phyloP scores from a whole-genome alignment of 2,888 invertebrate genomes.

The Nematopogon swammerdamellus region DNA sequence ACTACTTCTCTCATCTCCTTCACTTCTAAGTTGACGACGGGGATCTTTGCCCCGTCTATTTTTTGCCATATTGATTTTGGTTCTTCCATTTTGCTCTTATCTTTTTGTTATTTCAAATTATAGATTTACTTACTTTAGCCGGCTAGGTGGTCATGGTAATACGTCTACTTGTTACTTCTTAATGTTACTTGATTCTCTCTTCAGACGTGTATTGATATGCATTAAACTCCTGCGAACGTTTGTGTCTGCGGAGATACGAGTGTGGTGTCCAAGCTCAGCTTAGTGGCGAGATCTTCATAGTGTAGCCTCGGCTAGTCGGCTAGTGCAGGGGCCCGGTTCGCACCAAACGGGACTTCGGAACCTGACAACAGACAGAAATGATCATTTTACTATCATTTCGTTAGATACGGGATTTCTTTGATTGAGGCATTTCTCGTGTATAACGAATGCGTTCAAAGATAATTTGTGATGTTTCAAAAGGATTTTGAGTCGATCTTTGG shows the following conservation, averaged over 20 bases:
- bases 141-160: not conserved
- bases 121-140: not conserved
- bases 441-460: conserved; percentile 13
- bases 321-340: not conserved
- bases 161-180: not conserved
- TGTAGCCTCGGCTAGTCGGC: not conserved
- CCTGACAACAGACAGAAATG: conserved; percentile 61
- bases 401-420: conserved; percentile 15
- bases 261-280: no score
- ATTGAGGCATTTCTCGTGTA: conserved; percentile 10
- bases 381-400: conserved; percentile 52
- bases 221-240: not conserved
- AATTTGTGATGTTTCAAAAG: conserved; percentile 39
- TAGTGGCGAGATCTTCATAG: not conserved
- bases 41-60: conserved; percentile 67
- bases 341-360: conserved; percentile 44
- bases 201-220: not conserved
- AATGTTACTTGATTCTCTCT: not conserved
- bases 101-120: conserved; percentile 9
- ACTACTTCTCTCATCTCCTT: conserved; percentile 79
- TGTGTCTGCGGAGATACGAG: no score
- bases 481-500: conserved; percentile 56
- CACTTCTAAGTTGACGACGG: conserved; percentile 82
- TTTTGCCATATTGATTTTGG: conserved; percentile 49
- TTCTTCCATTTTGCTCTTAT: conserved; percentile 39